A percentile compares a stretch with the other conserved stretches of the same genome.
These are phyloP conservation scores for Salminus brasiliensis DNA, from an alignment of 2,113 vertebrate genomes.

Conservation along the genomic window DNA sequence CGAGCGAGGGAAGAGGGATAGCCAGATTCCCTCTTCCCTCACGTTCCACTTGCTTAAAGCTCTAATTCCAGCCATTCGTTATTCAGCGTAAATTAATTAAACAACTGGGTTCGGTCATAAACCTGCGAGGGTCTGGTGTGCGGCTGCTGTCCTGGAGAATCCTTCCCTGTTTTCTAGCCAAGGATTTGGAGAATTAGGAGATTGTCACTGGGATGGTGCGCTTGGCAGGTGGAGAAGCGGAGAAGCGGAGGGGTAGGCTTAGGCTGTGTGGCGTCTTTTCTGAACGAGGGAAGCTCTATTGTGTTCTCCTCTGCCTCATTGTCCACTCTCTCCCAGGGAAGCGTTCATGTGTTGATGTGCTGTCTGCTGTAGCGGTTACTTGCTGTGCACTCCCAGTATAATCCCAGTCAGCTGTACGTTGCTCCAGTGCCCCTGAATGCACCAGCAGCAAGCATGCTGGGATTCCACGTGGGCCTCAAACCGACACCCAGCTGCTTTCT, in stretches of 20 bases:
- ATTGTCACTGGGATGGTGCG: conserved; percentile 34
- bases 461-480: conserved; percentile 50
- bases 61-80: conserved; percentile 62
- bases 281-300: conserved; percentile 38
- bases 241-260: conserved; percentile 5
- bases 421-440: conserved; percentile 2
- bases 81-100: conserved; percentile 73
- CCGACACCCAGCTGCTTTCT: conserved; percentile 5
- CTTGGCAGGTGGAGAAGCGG: conserved; percentile 45
- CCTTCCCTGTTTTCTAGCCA: conserved; percentile 15
- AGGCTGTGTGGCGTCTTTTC: conserved; percentile 45
- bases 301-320: conserved; percentile 54
- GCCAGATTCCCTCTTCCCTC: conserved; percentile 37
- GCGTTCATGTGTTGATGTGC: conserved; percentile 27
- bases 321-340: conserved; percentile 53
- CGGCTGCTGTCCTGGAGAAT: conserved; percentile 22
- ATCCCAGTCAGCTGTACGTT: conserved; percentile 58
- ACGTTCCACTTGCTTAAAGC: conserved; percentile 56
- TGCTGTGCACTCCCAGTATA: conserved; percentile 35
- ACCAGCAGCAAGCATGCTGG: conserved; percentile 16
- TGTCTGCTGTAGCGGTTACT: conserved; percentile 1
- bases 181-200: conserved; percentile 65
- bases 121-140: conserved; percentile 19
- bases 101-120: conserved; percentile 42
- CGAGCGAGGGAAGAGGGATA: conserved; percentile 22